phyloP scores from a whole-genome alignment of 1,140 invertebrate species.

The Drosophila ambigua region DNA sequence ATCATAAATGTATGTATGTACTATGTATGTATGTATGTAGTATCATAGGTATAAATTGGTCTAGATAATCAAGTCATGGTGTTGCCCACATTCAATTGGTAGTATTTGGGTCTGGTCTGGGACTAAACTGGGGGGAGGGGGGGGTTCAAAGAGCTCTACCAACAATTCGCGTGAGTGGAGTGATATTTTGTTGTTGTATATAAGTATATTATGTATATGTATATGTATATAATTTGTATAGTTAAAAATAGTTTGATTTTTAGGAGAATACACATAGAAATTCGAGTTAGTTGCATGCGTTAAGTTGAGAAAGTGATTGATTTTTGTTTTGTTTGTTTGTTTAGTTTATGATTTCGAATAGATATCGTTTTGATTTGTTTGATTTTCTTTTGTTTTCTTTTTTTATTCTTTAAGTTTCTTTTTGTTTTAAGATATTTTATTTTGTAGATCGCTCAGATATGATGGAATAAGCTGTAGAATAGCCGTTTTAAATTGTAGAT shows the following conservation, averaged over 20 bases:
- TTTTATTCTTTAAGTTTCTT: not conserved
- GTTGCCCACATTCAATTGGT: conserved; percentile 35
- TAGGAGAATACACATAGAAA: conserved; percentile 72
- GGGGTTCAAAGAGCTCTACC: conserved; percentile 36
- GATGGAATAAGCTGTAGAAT: no score
- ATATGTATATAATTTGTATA: conserved; percentile 32
- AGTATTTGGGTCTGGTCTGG: conserved; percentile 31
- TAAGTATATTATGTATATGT: not conserved
- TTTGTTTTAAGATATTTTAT: no score
- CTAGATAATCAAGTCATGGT: conserved; percentile 76
- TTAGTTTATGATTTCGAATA: conserved; percentile 20
- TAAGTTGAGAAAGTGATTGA: conserved; percentile 42
- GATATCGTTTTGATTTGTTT: conserved; percentile 33
- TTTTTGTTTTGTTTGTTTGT: no score
- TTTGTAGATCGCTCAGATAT: no score
- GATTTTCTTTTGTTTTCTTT: conserved; percentile 33
- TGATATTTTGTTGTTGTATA: conserved; percentile 10
- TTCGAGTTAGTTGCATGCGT: conserved; percentile 76
- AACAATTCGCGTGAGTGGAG: conserved; percentile 51
- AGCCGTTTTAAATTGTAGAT: no score
- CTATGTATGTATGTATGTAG: no score
- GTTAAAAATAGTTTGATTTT: conserved; percentile 53
- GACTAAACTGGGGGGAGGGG: not conserved
- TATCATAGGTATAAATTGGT: conserved; percentile 65
- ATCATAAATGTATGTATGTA: not conserved